Evolutionary conservation across 2,797 vertebrate genomes (phyloP).

Genomic region (Picus viridis): DNA sequence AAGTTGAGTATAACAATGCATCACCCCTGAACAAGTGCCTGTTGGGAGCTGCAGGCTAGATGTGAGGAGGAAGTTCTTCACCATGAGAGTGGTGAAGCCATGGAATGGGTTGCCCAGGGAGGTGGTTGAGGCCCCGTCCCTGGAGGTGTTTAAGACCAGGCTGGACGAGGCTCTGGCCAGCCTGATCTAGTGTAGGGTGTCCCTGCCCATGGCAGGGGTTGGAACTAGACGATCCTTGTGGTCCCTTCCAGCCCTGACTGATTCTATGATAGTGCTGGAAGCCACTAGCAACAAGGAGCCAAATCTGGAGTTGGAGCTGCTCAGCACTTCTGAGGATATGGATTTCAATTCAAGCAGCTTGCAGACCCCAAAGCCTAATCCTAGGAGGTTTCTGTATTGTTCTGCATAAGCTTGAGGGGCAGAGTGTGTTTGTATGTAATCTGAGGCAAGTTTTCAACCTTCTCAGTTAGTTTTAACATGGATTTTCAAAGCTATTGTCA

Average conservation of each 20-base stretch:
- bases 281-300: not conserved
- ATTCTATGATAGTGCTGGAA: slow-evolving; percentile 50
- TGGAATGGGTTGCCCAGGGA: too few species aligned
- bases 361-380: not conserved
- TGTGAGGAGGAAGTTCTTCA: too few species aligned
- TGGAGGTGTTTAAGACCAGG: too few species aligned
- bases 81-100: too few species aligned
- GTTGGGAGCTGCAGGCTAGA: not conserved
- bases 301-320: not conserved
- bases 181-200: too few species aligned
- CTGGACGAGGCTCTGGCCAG: too few species aligned
- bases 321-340: slow-evolving; percentile 27
- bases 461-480: not conserved
- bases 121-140: too few species aligned
- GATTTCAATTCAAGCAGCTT: not conserved
- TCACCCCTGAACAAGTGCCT: not conserved
- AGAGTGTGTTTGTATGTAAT: not conserved
- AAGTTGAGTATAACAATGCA: not conserved
- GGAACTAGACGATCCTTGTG: too few species aligned
- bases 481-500: slow-evolving; percentile 26
- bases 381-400: not conserved
- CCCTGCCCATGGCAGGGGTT: too few species aligned
- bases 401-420: not conserved
- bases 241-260: too few species aligned
- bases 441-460: not conserved